Percentiles rank a stretch among this genome's conserved stretches.
phyloP scores from a whole-genome alignment of 2,888 invertebrate genomes.

The Stenodera caucasica region DNA sequence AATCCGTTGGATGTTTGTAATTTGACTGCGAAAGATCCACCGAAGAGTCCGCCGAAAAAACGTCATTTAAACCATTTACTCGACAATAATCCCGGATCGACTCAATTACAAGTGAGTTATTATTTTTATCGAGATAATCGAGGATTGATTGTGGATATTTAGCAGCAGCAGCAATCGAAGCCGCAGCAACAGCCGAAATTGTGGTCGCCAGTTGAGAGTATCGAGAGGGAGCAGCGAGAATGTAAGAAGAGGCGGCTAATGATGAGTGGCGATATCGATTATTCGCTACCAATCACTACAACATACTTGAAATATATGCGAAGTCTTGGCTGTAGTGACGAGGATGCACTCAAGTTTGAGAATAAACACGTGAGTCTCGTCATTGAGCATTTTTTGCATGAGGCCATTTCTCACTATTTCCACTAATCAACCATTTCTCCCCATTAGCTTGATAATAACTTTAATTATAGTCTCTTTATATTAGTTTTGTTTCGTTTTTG shows the following conservation, averaged over 20 bases:
- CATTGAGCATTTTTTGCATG: slow-evolving; percentile 52
- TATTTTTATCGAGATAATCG: background rate
- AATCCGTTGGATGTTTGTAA: slow-evolving; percentile 68
- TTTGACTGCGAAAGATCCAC: slow-evolving; percentile 64
- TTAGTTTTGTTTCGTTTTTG: slow-evolving; percentile 1
- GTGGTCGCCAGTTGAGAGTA: slow-evolving; percentile 62
- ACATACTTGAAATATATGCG: slow-evolving; percentile 85
- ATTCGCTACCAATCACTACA: slow-evolving; percentile 86
- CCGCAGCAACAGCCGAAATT: slow-evolving; percentile 59
- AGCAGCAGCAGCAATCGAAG: slow-evolving; percentile 50
- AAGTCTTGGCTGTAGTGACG: slow-evolving; percentile 67
- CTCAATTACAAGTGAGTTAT: background rate
- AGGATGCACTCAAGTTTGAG: slow-evolving; percentile 63
- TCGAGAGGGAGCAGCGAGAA: slow-evolving; percentile 50
- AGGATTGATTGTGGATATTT: background rate
- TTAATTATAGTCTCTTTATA: slow-evolving; percentile 8
- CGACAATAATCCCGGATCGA: slow-evolving; percentile 25
- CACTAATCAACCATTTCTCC: slow-evolving; percentile 32
- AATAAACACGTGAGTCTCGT: slow-evolving; percentile 61
- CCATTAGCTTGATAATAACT: background rate
- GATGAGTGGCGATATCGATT: slow-evolving; percentile 66
- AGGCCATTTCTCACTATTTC: slow-evolving; percentile 50
- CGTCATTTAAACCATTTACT: slow-evolving; percentile 51
- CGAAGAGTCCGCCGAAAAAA: slow-evolving; percentile 59
- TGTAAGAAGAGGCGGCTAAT: slow-evolving; percentile 44